A percentile compares a stretch with the other conserved stretches of the same genome.
Conservation (phyloP, 2,797 vertebrate genomes). For the Odontamblyopus rebecca region DNA sequence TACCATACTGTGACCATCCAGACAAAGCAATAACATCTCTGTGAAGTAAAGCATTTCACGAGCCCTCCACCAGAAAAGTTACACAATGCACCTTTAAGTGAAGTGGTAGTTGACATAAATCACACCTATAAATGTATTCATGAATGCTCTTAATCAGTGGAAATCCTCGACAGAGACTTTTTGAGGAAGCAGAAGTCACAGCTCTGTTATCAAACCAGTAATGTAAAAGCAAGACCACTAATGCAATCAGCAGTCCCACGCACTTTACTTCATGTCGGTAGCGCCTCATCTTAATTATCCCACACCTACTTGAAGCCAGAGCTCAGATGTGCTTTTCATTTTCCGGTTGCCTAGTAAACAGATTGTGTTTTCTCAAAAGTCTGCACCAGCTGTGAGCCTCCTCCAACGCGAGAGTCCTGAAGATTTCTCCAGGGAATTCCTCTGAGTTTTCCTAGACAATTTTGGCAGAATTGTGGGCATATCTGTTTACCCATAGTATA, state of each 20-base stretch:
- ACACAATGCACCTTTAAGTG: no score
- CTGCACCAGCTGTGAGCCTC: slow-evolving; percentile 20
- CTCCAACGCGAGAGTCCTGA: not conserved
- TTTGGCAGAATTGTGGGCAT: slow-evolving; percentile 16
- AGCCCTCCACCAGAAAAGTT: no score
- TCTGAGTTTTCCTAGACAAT: slow-evolving; percentile 7
- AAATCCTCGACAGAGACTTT: not conserved
- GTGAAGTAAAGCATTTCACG: no score
- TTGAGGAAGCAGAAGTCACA: not conserved
- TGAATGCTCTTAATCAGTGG: no score
- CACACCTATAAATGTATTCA: no score
- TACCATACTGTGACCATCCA: no score
- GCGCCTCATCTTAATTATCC: slow-evolving; percentile 28
- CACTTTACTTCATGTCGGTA: slow-evolving; percentile 7
- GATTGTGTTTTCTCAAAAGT: not conserved
- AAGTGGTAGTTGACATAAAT: no score
- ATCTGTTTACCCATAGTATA: slow-evolving; percentile 14
- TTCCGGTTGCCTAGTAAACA: not conserved
- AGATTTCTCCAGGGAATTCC: slow-evolving; percentile 8
- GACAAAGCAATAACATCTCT: no score
- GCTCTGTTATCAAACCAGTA: not conserved
- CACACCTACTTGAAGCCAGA: slow-evolving; percentile 10
- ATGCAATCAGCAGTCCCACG: slow-evolving; percentile 7
- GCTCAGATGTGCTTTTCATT: slow-evolving; percentile 8
- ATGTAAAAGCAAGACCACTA: slow-evolving; percentile 1